These are phyloP conservation scores for Oreochromis niloticus DNA, from an alignment of 2,113 vertebrate species.

Conservation along the genomic window DNA sequence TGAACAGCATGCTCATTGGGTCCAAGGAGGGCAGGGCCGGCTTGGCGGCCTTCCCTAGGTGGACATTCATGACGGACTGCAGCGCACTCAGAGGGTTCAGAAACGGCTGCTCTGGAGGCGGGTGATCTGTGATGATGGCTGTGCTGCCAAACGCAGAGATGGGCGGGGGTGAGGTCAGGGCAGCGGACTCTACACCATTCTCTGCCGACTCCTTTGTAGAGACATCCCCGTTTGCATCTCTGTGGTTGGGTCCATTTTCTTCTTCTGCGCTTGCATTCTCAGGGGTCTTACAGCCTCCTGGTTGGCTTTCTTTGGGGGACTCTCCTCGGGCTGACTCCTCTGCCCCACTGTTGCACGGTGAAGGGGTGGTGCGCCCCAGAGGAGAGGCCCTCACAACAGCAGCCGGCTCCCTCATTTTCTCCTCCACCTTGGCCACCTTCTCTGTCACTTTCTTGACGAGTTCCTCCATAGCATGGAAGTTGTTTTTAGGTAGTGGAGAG, in stretches of 20 bases:
- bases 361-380: slow-evolving; percentile 81
- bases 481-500: slow-evolving; percentile 92
- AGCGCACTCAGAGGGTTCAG: slow-evolving; percentile 97
- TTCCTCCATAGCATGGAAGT: slow-evolving; percentile 98
- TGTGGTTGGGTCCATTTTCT: slow-evolving; percentile 67
- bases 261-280: slow-evolving; percentile 70
- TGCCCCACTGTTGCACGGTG: slow-evolving; percentile 86
- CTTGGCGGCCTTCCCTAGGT: slow-evolving; percentile 96
- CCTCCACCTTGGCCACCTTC: slow-evolving; percentile 96
- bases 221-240: slow-evolving; percentile 78
- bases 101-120: slow-evolving; percentile 93
- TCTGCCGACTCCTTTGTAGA: slow-evolving; percentile 77
- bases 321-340: slow-evolving; percentile 81
- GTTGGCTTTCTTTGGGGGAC: slow-evolving; percentile 74
- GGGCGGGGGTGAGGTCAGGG: slow-evolving; percentile 71
- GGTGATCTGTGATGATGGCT: slow-evolving; percentile 96
- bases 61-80: slow-evolving; percentile 98
- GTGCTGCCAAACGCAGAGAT: slow-evolving; percentile 84
- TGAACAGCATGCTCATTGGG: slow-evolving; percentile 99
- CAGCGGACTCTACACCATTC: slow-evolving; percentile 80
- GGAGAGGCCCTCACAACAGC: slow-evolving; percentile 78
- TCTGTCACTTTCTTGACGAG: slow-evolving; percentile 96
- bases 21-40: slow-evolving; percentile 91
- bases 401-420: slow-evolving; percentile 87
- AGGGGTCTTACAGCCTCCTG: slow-evolving; percentile 79